A percentile compares a stretch with the other conserved stretches of the same genome.
Evolutionary conservation across 35 echinoderm and acorn worm species (phyloP).

Genomic region (Ptychodera flava): DNA sequence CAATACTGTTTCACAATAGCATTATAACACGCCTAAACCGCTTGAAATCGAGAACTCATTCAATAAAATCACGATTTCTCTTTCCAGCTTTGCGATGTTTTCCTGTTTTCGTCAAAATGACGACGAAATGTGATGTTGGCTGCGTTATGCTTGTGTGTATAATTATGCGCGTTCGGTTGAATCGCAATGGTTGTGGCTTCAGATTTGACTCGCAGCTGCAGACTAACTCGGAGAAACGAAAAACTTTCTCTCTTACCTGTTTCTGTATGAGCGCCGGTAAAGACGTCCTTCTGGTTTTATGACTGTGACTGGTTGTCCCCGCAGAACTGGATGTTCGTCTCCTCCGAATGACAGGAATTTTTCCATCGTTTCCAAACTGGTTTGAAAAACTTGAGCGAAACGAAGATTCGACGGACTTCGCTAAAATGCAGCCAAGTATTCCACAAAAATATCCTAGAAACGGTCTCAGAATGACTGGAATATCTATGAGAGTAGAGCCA

Average conservation of each 20-base stretch:
- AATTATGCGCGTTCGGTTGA: too few species aligned
- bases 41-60: too few species aligned
- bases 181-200: too few species aligned
- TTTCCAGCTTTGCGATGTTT: too few species aligned
- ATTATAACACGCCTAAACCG: too few species aligned
- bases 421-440: conserved; percentile 77
- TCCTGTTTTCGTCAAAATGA: too few species aligned
- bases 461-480: conserved; percentile 75
- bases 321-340: conserved; percentile 72
- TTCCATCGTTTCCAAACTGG: conserved; percentile 71
- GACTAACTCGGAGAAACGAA: too few species aligned
- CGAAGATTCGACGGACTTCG: conserved; percentile 79
- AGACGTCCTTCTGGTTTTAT: conserved; percentile 90
- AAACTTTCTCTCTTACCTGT: conserved; percentile 49
- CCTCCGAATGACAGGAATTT: conserved; percentile 88
- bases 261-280: conserved; percentile 89
- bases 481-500: conserved; percentile 71
- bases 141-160: too few species aligned
- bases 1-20: too few species aligned
- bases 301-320: conserved; percentile 64
- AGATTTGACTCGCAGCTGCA: too few species aligned
- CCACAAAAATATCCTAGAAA: conserved; percentile 97
- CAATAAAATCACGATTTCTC: too few species aligned
- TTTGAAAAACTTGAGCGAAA: conserved; percentile 49
- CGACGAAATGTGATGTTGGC: too few species aligned